Base-by-base conservation (phyloP, 2,888 invertebrate genomes). In the Lottia scabra region DNA sequence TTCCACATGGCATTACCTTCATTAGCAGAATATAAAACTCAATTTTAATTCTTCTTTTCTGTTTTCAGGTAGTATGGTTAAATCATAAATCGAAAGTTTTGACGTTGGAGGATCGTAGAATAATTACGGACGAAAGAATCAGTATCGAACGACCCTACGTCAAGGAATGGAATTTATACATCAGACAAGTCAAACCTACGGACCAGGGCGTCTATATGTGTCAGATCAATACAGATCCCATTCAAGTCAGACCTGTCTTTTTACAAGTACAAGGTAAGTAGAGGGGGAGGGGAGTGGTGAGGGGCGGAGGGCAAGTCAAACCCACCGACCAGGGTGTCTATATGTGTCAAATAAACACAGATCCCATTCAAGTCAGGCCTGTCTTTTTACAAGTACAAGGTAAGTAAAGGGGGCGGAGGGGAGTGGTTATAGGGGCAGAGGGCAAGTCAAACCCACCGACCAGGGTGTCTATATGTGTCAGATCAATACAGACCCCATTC, bases 151-250 rank as follows among this genome's bases (percentile, higher is more conserved):
- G 87, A 23, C 87, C 87, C 0, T 85, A 80, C 56, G 77, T 78
- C 43, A 83, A 82, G 68, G 86, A 88, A 72, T 89, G 89, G 89
- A 87, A 88, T 70, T 81, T 89, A 15, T 84, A 85, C 76, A 86
- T 89, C 27, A 76, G 85, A 62, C 78, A 80, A 56, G 84, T 87
- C 13, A 76, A 79, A 26, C 78, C 76, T 16, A 72, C 79, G 1
- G 88, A 89, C 74, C 77, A 81, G 48, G 89, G 88, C 3, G 81
- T 80, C 30, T 89, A 88, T 79, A 81, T 82, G 63, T 89, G 88
- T 69, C 86, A 86, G 71, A 83, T 88, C 62, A 88, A 87, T 81
- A 87, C 88, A 2, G 71, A 79, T 43, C 88, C 88, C 1, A 81
- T 84, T n/a, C 86, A 85, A 77, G 83, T 81, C 70, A 86, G 85